Percentiles rank a stretch among this genome's conserved stretches.
phyloP scores from a whole-genome alignment of 2,888 invertebrate genomes.

The Patella caerulea region DNA sequence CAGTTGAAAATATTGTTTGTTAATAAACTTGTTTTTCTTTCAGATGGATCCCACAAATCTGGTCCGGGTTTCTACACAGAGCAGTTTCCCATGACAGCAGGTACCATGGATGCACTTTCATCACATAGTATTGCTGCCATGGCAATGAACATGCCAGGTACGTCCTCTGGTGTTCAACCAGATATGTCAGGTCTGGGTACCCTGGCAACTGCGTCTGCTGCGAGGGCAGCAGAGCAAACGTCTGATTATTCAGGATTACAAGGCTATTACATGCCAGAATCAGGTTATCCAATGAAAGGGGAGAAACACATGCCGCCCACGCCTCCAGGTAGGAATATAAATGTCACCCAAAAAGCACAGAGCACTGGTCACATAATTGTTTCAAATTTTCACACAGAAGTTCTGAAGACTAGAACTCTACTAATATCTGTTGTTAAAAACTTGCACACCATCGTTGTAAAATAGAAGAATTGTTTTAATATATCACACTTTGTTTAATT shows the following conservation, averaged over 20 bases:
- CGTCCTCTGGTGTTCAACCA: slow-evolving; percentile 1
- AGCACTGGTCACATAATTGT: slow-evolving; percentile 13
- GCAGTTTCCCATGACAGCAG: slow-evolving; percentile 1
- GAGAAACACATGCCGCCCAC: slow-evolving; percentile 56
- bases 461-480: no score
- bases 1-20: no score
- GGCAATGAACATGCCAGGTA: slow-evolving; percentile 23
- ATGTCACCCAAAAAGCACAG: slow-evolving; percentile 42
- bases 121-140: slow-evolving; percentile 15
- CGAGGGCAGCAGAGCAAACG: slow-evolving; percentile 29
- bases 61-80: slow-evolving; percentile 4
- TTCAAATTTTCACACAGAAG: not conserved
- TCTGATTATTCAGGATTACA: not conserved
- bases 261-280: slow-evolving; percentile 43
- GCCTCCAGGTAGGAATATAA: slow-evolving; percentile 56
- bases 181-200: slow-evolving; percentile 28
- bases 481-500: no score
- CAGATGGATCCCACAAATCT: not conserved
- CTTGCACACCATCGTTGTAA: no score
- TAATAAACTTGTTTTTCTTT: no score
- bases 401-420: no score
- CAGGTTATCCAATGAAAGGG: slow-evolving; percentile 51
- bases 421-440: no score
- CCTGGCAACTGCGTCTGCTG: slow-evolving; percentile 34
- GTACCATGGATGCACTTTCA: not conserved